phyloP scores from a whole-genome alignment of 1,140 invertebrate genomes.

The Camponotus pennsylvanicus region DNA sequence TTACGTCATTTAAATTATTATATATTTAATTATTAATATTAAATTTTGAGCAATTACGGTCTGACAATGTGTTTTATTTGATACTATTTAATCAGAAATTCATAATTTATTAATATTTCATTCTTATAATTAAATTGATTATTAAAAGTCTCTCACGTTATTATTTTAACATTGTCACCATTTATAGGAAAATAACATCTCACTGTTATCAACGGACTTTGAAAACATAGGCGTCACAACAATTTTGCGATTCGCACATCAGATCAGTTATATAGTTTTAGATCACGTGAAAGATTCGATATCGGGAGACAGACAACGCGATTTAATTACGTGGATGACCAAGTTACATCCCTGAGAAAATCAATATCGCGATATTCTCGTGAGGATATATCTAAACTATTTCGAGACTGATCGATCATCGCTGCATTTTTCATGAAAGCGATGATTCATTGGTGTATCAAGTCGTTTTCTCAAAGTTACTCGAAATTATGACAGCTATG shows the following conservation, averaged over 20 bases:
- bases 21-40: neutral
- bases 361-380: slow-evolving; percentile 4
- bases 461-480: neutral
- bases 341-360: neutral
- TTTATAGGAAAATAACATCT: neutral
- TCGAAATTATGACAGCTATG: neutral
- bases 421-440: slow-evolving; percentile 16
- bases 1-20: neutral
- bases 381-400: neutral
- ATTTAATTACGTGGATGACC: neutral
- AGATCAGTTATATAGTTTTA: slow-evolving; percentile 9
- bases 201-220: slow-evolving; percentile 50
- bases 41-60: too few species aligned
- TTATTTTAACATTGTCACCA: neutral
- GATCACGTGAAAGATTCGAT: neutral
- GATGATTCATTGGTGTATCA: neutral
- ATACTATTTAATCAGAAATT: neutral
- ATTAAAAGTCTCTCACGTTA: neutral
- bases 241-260: slow-evolving; percentile 6
- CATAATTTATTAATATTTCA: neutral
- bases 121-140: neutral
- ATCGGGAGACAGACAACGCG: neutral
- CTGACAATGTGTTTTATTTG: neutral
- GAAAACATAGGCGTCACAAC: neutral
- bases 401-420: slow-evolving; percentile 7